Evolutionary conservation across 2,113 vertebrate species (phyloP), one percentile per base, ranked within the genome.

Genomic region (Euleptes europaea): DNA sequence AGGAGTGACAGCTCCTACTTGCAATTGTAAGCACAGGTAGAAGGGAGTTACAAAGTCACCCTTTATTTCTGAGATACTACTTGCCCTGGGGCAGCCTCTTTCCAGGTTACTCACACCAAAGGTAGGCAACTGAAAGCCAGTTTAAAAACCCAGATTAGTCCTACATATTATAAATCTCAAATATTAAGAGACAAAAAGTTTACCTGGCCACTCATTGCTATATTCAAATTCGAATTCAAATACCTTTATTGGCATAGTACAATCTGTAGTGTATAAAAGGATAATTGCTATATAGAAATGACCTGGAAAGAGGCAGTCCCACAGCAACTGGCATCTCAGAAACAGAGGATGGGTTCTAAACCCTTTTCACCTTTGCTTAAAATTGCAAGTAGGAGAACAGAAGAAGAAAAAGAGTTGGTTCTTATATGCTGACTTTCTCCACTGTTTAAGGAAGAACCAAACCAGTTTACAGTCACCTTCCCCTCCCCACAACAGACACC

Each of bases 321-420:
- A 17, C 0, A 0, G 31, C 11, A 47, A 71, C 26, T 5, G 1
- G 1, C 13, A 31, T 35, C 38, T 0, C 0, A 26, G 78, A 47
- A 67, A 67, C 44, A 81, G 67, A 44, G 7, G 31, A 17, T 57
- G 35, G 31, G 10, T 63, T 40, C 54, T 76, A 76, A 26, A 51
- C 19, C 31, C 73, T 11, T 2, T 28, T 3, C 5, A 4, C 12
- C 38, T 73, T 63, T 26, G 23, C 69, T 74, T 47, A 35, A 51
- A 49, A 54, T 21, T 69, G 73, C 74, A 77, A 40, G 23, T 9
- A 33, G 23, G 4, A 6, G 26, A n/a, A n/a, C n/a, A n/a, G n/a
- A n/a, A n/a, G n/a, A n/a, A n/a, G n/a, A n/a, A n/a, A n/a, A n/a
- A n/a, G n/a, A n/a, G n/a, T n/a, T n/a, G n/a, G n/a, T n/a, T n/a